Evolutionary conservation across 1,140 invertebrate species (phyloP).

Genomic region (Babylonia areolata): DNA sequence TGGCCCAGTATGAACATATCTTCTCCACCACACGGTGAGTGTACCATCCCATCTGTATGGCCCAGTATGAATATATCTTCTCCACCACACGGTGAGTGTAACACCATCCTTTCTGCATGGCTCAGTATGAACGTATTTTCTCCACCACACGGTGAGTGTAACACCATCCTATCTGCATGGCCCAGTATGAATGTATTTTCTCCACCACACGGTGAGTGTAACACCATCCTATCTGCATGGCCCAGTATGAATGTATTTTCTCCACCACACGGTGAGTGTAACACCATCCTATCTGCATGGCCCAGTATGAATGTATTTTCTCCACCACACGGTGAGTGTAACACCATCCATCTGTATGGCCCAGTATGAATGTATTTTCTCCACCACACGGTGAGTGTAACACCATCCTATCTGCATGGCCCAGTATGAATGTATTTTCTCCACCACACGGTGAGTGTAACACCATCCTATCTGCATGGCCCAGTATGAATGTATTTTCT

Average conservation of each 20-base stretch:
- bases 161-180: too few relatives aligned
- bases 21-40: too few relatives aligned
- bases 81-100: too few relatives aligned
- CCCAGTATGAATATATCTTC: too few relatives aligned
- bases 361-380: slow-evolving; percentile 97
- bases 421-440: slow-evolving; percentile 61
- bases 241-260: slow-evolving; percentile 97
- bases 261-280: slow-evolving; percentile 88
- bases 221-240: slow-evolving; percentile 94
- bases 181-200: slow-evolving; percentile 61
- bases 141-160: too few relatives aligned
- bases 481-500: slow-evolving; percentile 97
- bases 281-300: too few relatives aligned
- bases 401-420: too few relatives aligned
- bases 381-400: slow-evolving; percentile 87
- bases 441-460: slow-evolving; percentile 76
- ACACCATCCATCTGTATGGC: slow-evolving; percentile 95
- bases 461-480: slow-evolving; percentile 95
- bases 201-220: slow-evolving; percentile 75
- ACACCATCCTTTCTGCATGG: too few relatives aligned
- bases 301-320: slow-evolving; percentile 72
- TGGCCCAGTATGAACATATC: too few relatives aligned
- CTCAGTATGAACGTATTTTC: too few relatives aligned
- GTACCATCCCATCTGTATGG: too few relatives aligned
- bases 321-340: slow-evolving; percentile 75